Evolutionary conservation across 2,797 vertebrate genomes (phyloP).

Genomic region (Ctenochaetus hawaiiensis): DNA sequence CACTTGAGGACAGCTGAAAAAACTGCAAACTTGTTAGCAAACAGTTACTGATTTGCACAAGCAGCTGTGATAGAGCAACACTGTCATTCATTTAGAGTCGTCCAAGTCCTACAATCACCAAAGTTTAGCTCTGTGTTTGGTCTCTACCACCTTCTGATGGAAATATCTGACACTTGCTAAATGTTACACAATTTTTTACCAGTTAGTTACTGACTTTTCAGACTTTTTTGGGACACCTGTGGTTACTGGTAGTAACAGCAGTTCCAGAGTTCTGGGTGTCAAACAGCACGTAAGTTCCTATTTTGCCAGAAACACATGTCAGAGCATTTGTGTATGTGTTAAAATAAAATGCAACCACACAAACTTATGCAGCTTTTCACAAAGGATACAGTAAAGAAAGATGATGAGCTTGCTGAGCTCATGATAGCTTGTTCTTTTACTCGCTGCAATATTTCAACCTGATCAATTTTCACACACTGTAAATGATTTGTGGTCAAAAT

Average conservation of each 20-base stretch:
- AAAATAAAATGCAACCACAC: no score
- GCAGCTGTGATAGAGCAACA: background rate
- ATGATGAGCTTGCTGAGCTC: background rate
- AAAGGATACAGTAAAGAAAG: background rate
- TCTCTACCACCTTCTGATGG: background rate
- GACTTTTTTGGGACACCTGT: background rate
- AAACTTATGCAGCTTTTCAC: constrained; percentile 1
- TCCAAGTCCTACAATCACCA: no score
- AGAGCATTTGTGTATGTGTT: no score
- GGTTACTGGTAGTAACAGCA: background rate
- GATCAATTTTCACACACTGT: background rate
- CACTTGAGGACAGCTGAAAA: background rate
- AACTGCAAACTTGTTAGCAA: background rate
- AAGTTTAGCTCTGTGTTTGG: background rate
- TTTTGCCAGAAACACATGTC: background rate
- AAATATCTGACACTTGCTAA: no score
- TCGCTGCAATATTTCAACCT: background rate
- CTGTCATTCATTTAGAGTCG: background rate
- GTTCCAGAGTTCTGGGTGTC: background rate
- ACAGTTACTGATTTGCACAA: background rate
- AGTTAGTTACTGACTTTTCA: background rate
- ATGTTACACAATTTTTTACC: no score
- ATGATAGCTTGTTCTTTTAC: background rate
- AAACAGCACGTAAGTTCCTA: background rate
- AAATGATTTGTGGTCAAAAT: background rate